A percentile compares a stretch with the other conserved stretches of the same genome.
Conservation (phyloP, 1,140 invertebrate species). For the Drosophila lacertosa region DNA sequence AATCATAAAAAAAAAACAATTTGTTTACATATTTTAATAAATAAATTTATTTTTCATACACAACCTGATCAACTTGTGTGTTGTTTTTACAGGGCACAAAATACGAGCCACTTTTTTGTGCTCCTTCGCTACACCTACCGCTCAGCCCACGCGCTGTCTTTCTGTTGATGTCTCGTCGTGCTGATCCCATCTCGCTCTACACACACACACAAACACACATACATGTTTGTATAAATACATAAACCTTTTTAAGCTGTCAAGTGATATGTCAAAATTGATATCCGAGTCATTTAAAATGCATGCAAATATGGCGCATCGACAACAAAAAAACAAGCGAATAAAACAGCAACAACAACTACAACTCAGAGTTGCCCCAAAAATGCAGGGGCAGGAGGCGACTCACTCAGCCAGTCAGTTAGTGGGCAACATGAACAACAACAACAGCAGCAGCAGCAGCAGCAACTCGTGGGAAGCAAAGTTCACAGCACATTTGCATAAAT, state of each 20-base stretch:
- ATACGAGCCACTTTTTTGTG: background rate
- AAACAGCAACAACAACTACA: background rate
- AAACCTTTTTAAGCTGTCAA: constrained; percentile 83
- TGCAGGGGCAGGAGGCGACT: constrained; percentile 23
- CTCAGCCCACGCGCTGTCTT: no score
- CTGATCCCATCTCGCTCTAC: constrained; percentile 18
- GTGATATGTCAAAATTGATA: constrained; percentile 83
- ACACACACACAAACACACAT: background rate
- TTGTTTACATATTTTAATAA: no score
- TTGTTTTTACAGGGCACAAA: no score
- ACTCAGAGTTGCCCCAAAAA: constrained; percentile 3
- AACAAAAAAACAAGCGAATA: constrained; percentile 39
- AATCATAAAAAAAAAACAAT: no score
- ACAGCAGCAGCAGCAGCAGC: constrained; percentile 13
- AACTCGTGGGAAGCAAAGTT: constrained; percentile 65
- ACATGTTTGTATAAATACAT: constrained; percentile 74
- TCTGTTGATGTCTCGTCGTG: background rate
- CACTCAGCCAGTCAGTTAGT: constrained; percentile 56
- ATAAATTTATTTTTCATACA: no score
- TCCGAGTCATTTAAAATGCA: constrained; percentile 82
- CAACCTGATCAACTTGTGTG: no score
- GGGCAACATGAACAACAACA: constrained; percentile 40
- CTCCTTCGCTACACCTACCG: background rate
- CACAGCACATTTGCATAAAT: constrained; percentile 77
- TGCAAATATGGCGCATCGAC: constrained; percentile 75